Evolutionary conservation across 2,113 vertebrate genomes (phyloP).

Genomic region (Sylvietta virens): DNA sequence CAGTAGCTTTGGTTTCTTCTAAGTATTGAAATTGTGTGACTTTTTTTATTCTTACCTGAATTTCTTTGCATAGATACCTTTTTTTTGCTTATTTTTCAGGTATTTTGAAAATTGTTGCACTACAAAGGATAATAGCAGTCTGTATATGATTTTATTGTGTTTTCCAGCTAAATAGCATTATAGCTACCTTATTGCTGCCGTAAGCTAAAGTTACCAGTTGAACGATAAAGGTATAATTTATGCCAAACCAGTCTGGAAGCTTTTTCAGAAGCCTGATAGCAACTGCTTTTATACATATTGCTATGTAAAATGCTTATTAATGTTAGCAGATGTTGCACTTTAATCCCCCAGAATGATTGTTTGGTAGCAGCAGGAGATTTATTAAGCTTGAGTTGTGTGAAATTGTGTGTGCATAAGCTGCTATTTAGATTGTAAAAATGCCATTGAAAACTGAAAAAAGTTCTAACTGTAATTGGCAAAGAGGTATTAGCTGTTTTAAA

Average conservation of each 20-base stretch:
- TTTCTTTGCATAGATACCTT: background rate
- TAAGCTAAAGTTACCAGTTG: constrained; percentile 48
- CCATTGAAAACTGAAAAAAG: constrained; percentile 79
- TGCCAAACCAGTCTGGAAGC: constrained; percentile 58
- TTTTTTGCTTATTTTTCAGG: background rate
- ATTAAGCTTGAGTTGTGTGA: constrained; percentile 80
- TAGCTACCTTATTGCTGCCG: constrained; percentile 37
- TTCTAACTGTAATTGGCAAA: constrained; percentile 85
- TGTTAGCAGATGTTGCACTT: constrained; percentile 77
- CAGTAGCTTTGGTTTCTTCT: background rate
- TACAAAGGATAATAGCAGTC: background rate
- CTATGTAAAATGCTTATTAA: constrained; percentile 75
- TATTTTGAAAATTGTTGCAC: background rate
- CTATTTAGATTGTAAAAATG: constrained; percentile 78
- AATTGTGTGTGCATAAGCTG: constrained; percentile 79
- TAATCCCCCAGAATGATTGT: constrained; percentile 79
- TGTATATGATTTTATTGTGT: background rate
- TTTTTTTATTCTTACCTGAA: constrained; percentile 6
- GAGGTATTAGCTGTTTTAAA: constrained; percentile 82
- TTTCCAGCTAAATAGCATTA: background rate
- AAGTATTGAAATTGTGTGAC: background rate
- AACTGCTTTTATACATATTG: constrained; percentile 66
- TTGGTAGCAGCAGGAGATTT: constrained; percentile 80
- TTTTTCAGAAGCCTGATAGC: constrained; percentile 64
- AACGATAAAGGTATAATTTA: constrained; percentile 55